Percentiles rank a stretch among this genome's conserved stretches.
phyloP scores from a whole-genome alignment of 2,113 vertebrate species.

The Ivindomyrus marchei region DNA sequence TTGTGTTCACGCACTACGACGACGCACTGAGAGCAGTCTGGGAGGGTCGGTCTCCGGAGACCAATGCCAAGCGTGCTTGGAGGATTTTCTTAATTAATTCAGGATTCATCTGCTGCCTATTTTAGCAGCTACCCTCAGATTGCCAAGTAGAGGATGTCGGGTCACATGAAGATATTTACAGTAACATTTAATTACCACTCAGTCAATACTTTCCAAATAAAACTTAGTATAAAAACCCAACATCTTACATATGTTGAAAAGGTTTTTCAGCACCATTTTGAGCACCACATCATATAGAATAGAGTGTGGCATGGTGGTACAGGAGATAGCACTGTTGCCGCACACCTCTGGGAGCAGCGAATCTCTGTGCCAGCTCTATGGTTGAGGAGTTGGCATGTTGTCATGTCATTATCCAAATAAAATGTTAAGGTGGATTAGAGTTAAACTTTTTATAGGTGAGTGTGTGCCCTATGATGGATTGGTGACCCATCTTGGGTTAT shows the following conservation, averaged over 20 bases:
- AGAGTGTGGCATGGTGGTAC: background rate
- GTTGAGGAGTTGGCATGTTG: background rate
- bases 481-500: background rate
- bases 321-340: background rate
- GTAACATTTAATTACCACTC: background rate
- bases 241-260: background rate
- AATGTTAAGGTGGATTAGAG: background rate
- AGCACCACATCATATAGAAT: background rate
- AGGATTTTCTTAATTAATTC: background rate
- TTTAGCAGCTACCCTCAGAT: background rate
- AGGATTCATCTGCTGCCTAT: background rate
- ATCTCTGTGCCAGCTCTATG: background rate
- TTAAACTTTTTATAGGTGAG: background rate
- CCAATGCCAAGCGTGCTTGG: background rate
- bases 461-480: background rate
- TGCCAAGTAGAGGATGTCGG: background rate
- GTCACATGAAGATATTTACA: background rate
- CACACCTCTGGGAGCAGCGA: background rate
- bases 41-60: background rate
- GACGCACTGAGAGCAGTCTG: background rate
- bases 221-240: background rate
- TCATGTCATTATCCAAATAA: background rate
- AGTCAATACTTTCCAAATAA: background rate
- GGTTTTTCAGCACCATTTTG: background rate
- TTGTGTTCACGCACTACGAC: background rate